phyloP scores from a whole-genome alignment of 2,797 vertebrate genomes.

The Melanogrammus aeglefinus region DNA sequence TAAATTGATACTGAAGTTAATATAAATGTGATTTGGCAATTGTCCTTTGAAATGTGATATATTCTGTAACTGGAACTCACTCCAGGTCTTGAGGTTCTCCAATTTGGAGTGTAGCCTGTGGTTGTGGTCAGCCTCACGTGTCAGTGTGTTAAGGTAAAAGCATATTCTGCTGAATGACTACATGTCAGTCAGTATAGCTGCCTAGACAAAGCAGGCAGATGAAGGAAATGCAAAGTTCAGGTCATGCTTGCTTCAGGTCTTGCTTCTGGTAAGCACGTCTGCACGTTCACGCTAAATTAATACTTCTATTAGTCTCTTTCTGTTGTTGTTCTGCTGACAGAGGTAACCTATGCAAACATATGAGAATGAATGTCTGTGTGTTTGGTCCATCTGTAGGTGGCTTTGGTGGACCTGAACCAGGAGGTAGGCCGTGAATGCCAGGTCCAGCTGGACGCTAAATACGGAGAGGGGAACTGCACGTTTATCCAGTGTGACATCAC shows the following conservation, averaged over 20 bases:
- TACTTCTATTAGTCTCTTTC: neutral
- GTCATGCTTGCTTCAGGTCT: no score
- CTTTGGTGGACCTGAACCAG: conserved; percentile 83
- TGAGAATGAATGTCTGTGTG: neutral
- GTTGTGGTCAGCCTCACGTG: neutral
- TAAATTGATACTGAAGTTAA: neutral
- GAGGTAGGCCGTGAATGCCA: conserved; percentile 79
- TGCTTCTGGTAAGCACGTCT: neutral
- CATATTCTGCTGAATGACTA: neutral
- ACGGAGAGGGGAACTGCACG: conserved; percentile 77
- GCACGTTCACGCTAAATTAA: neutral
- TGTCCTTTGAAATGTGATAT: neutral
- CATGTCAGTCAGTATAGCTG: neutral
- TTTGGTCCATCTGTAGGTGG: conserved; percentile 70
- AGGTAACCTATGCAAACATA: neutral
- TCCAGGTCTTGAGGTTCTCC: neutral
- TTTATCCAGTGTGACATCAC: conserved; percentile 91
- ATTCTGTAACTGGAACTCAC: neutral
- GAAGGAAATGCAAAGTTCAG: neutral
- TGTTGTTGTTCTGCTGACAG: neutral
- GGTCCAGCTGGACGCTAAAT: conserved; percentile 76
- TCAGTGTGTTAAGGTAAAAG: neutral
- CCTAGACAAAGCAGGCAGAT: neutral
- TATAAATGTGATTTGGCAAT: neutral
- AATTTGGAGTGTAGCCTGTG: neutral